These are phyloP conservation scores for Hippopotamyrus pictus DNA, from an alignment of 2,797 vertebrate species.

Conservation along the genomic window DNA sequence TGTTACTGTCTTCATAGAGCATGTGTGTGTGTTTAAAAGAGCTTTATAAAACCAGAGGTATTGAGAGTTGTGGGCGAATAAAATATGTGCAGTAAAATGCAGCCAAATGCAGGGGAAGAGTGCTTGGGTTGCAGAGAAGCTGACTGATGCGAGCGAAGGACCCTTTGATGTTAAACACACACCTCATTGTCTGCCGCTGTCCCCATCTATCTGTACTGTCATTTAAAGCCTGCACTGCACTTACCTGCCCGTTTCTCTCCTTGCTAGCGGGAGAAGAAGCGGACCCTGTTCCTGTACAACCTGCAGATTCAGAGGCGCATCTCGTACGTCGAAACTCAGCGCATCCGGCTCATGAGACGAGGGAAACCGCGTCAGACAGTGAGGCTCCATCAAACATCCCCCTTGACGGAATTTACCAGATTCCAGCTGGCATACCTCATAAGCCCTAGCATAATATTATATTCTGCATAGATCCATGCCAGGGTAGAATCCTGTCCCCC, in stretches of 20 bases:
- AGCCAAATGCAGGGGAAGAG: not conserved
- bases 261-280: conserved; percentile 70
- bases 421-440: not conserved
- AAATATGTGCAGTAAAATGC: not conserved
- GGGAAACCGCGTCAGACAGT: conserved; percentile 28
- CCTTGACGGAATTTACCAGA: not conserved
- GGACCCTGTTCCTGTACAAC: conserved; percentile 74
- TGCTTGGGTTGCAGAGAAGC: not conserved
- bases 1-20: not conserved
- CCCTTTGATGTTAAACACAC: not conserved
- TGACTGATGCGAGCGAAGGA: not conserved
- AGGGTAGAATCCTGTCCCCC: not conserved
- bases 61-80: not conserved
- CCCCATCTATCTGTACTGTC: not conserved
- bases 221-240: not conserved
- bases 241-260: not conserved
- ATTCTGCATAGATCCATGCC: not conserved
- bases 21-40: not conserved
- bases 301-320: conserved; percentile 58
- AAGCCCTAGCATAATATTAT: not conserved
- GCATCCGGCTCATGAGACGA: conserved; percentile 29
- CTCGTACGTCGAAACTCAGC: conserved; percentile 45
- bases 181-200: not conserved
- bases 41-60: not conserved
- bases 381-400: not conserved